These are phyloP conservation scores for Hecatera dysodea DNA, from an alignment of 2,888 invertebrate genomes.

Conservation along the genomic window DNA sequence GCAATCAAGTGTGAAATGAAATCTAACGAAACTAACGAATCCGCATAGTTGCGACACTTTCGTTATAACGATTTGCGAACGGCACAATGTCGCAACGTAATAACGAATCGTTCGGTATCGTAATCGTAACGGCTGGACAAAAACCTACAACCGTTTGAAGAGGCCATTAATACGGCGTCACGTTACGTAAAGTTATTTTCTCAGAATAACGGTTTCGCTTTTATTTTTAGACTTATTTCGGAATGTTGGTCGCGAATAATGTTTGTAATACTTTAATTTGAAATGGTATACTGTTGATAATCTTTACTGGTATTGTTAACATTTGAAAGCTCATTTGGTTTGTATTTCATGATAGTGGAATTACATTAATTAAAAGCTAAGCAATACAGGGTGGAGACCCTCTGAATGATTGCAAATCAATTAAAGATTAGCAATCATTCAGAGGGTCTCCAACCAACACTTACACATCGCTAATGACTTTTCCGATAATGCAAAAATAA, in stretches of 20 bases:
- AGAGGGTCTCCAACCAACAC: too few relatives aligned
- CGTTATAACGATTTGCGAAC: slow-evolving; percentile 74
- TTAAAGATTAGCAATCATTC: too few relatives aligned
- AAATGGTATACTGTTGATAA: neutral
- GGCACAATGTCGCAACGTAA: slow-evolving; percentile 68
- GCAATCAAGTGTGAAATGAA: slow-evolving; percentile 84
- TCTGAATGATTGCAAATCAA: too few relatives aligned
- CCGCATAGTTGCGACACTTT: slow-evolving; percentile 73
- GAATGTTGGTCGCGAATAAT: slow-evolving; percentile 14
- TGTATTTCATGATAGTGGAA: neutral
- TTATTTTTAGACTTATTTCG: slow-evolving; percentile 55
- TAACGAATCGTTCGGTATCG: slow-evolving; percentile 71
- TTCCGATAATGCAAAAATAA: too few relatives aligned
- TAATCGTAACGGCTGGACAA: slow-evolving; percentile 73
- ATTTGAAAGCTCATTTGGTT: neutral
- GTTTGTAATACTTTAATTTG: slow-evolving; percentile 31
- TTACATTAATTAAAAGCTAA: neutral
- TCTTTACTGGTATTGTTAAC: slow-evolving; percentile 4
- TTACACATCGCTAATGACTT: too few relatives aligned
- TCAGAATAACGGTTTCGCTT: slow-evolving; percentile 31
- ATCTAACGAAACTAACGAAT: slow-evolving; percentile 78
- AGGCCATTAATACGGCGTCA: slow-evolving; percentile 64
- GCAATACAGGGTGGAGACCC: too few relatives aligned
- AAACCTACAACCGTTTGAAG: slow-evolving; percentile 69
- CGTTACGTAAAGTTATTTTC: slow-evolving; percentile 63